phyloP scores from a whole-genome alignment of 2,888 invertebrate genomes.

The Drosophila silvestris region DNA sequence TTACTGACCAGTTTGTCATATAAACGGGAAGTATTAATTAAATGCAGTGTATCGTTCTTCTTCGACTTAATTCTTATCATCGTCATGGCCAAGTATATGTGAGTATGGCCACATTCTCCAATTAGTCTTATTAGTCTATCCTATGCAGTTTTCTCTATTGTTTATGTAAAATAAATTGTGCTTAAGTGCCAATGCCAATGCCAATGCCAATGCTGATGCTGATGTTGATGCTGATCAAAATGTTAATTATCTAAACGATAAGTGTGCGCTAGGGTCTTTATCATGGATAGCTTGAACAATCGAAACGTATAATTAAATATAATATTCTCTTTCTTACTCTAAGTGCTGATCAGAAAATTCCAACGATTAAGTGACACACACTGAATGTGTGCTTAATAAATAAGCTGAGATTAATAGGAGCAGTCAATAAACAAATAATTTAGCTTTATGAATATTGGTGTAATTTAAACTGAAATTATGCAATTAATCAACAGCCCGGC shows the following conservation, averaged over 20 bases:
- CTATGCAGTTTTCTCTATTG: neutral
- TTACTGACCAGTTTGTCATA: neutral
- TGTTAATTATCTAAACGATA: conserved; percentile 44
- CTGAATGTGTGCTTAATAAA: conserved; percentile 22
- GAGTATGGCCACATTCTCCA: neutral
- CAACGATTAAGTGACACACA: neutral
- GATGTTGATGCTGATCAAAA: conserved; percentile 22
- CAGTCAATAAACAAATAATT: conserved; percentile 47
- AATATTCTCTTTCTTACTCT: conserved; percentile 13
- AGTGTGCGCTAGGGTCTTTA: conserved; percentile 19
- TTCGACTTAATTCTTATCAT: neutral
- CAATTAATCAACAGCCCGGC: conserved; percentile 53
- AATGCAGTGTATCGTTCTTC: neutral
- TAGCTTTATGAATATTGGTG: conserved; percentile 45
- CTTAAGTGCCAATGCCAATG: neutral
- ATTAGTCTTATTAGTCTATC: conserved; percentile 5
- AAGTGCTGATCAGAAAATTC: conserved; percentile 2
- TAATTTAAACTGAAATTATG: conserved; percentile 64
- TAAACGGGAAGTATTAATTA: neutral
- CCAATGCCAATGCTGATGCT: neutral
- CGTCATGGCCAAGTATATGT: neutral
- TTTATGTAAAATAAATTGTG: conserved; percentile 29
- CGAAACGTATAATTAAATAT: conserved; percentile 30
- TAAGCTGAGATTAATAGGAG: conserved; percentile 34
- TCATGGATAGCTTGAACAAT: conserved; percentile 32